Evolutionary conservation across 1,140 invertebrate genomes (phyloP).

Genomic region (Monomorium pharaonis): DNA sequence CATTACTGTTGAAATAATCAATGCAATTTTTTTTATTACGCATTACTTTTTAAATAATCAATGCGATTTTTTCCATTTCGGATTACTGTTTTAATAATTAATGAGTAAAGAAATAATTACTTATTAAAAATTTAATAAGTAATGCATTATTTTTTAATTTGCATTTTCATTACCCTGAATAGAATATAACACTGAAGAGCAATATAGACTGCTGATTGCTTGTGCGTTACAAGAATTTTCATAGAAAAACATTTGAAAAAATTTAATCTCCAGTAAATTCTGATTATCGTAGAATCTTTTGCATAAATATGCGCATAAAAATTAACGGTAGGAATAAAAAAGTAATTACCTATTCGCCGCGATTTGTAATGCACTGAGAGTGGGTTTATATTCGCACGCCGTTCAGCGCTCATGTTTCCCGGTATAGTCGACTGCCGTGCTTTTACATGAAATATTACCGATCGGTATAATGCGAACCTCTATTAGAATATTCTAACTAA

Average conservation of each 20-base stretch:
- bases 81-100: too few relatives aligned
- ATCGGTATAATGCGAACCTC: conserved; percentile 31
- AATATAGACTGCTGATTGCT: not conserved
- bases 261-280: conserved; percentile 9
- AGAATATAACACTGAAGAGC: not conserved
- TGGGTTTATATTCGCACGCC: not conserved
- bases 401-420: not conserved
- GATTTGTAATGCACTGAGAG: conserved; percentile 35
- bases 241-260: conserved; percentile 5
- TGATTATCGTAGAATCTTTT: conserved; percentile 30
- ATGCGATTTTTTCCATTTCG: too few relatives aligned
- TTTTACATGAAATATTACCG: conserved; percentile 55
- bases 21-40: too few relatives aligned
- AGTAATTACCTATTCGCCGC: conserved; percentile 29
- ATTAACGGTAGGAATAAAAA: not conserved
- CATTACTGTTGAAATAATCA: too few relatives aligned
- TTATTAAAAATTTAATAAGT: too few relatives aligned
- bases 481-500: conserved; percentile 51
- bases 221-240: not conserved
- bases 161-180: not conserved
- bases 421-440: conserved; percentile 1
- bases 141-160: too few relatives aligned
- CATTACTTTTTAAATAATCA: too few relatives aligned
- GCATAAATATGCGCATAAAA: conserved; percentile 32
- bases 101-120: too few relatives aligned